Evolutionary conservation across 2,797 vertebrate species (phyloP).

Genomic region (Crypturellus tataupa): DNA sequence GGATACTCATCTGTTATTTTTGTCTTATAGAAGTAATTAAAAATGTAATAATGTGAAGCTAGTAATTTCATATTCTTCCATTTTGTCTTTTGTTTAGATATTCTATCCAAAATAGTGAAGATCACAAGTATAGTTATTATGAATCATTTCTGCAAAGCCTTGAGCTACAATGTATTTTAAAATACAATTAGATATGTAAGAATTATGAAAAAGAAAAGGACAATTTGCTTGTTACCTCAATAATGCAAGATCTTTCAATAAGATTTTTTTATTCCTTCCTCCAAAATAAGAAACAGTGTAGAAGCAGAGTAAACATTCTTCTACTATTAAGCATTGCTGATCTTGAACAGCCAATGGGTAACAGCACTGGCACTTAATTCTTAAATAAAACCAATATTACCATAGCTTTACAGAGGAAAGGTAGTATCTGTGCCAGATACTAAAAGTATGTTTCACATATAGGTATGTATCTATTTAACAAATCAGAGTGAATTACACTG

Average conservation of each 20-base stretch:
- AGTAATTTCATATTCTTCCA: background rate
- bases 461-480: background rate
- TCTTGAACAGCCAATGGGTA: background rate
- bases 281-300: background rate
- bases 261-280: background rate
- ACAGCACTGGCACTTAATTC: background rate
- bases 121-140: background rate
- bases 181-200: fast-evolving
- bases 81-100: background rate
- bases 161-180: background rate
- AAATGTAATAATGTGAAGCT: background rate
- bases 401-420: background rate
- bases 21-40: background rate
- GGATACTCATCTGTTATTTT: background rate
- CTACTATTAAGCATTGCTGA: background rate
- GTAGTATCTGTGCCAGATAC: background rate
- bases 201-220: background rate
- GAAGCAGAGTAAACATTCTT: background rate
- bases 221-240: background rate
- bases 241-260: background rate
- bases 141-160: background rate
- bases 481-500: background rate
- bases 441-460: background rate
- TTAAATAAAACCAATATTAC: background rate
- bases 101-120: background rate